Base-by-base conservation (phyloP, 2,797 vertebrate genomes). In the Xenentodon cancila region DNA sequence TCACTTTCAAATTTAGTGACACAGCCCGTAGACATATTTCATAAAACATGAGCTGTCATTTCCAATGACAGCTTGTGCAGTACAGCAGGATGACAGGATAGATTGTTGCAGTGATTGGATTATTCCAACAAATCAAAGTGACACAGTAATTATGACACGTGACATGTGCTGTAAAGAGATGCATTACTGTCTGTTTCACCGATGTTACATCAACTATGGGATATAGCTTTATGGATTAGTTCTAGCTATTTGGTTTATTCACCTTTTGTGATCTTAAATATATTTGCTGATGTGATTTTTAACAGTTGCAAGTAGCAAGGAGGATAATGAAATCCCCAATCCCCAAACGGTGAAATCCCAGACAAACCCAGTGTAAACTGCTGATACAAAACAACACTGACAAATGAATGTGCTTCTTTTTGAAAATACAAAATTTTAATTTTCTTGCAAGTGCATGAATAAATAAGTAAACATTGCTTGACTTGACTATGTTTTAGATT, bases 91-190 rank as follows among this genome's bases (percentile, higher is more conserved):
- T 73, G 78, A 85, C 70, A 63, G 70, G 52, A 75, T 59, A 44
- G 69, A 84, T 74, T 63, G 71, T 63, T 71, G 68, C 43, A 25
- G 57, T 68, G 68, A 84, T 61, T 86, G 73, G 77, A 84, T 78
- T 59, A 68, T 84, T 75, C 49, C 65, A 74, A 66, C 77, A 75
- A 70, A 63, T 81, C 71, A 80, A 62, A 71, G 57, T 64, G 71
- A 68, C 59, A 53, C 1, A 4, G 53, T 66, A 59, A 73, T 78
- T 64, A 64, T 62, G 75, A 71, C 55, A 46, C 57, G 53, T 57
- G 47, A 53, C 59, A 50, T 60, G 52, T 57, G 64, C 59, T 64
- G 65, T 57, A 68, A 67, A 66, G 53, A 53, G 34, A 55, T 42
- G 34, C 37, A 44, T 27, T n/a, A 42, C 18, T 43, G 30, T 55